Evolutionary conservation across 2,888 invertebrate species (phyloP), one percentile per base, ranked within the genome.

Genomic region (Acanthosepion esculentum): DNA sequence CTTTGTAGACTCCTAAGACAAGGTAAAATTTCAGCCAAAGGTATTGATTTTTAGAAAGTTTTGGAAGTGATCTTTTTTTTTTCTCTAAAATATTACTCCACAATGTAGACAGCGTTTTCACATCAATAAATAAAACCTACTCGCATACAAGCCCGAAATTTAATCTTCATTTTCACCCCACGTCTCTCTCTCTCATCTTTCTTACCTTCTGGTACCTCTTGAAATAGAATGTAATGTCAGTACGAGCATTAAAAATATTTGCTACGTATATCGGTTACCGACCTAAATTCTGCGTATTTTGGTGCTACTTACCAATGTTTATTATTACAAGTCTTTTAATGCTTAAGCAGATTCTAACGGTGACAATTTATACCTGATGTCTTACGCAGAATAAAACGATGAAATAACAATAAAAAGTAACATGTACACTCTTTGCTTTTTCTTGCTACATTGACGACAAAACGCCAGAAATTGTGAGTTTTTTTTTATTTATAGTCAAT

Each of bases 171-270:
- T 10, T 78, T 29, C 78, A n/a, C 8, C 78, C 10, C n/a, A 33
- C 78, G 41, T n/a, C n/a, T 33, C n/a, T n/a, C n/a, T 33, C n/a
- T 78, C n/a, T 78, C 78, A 33, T 10, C n/a, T 18, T n/a, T 29
- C 23, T 5, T 29, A 8, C 64, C n/a, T 12, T 78, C 78, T 78
- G 78, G 12, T n/a, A 15, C 20, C 5, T 78, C 78, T 78, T 12
- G n/a, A 78, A 78, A 78, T 78, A 78, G 78, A 78, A 78, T n/a
- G n/a, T 78, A 78, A 78, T n/a, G n/a, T 78, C n/a, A 33, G 78
- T 78, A 33, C 15, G n/a, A 33, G n/a, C 78, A n/a, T n/a, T n/a
- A 78, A 10, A 78, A 78, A 33, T n/a, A 78, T 78, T 78, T n/a
- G 78, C 78, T 10, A n/a, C 78, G 78, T 18, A 78, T 78, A 78